phyloP scores from a whole-genome alignment of 2,888 invertebrate genomes.

The Stegana nigrithorax region DNA sequence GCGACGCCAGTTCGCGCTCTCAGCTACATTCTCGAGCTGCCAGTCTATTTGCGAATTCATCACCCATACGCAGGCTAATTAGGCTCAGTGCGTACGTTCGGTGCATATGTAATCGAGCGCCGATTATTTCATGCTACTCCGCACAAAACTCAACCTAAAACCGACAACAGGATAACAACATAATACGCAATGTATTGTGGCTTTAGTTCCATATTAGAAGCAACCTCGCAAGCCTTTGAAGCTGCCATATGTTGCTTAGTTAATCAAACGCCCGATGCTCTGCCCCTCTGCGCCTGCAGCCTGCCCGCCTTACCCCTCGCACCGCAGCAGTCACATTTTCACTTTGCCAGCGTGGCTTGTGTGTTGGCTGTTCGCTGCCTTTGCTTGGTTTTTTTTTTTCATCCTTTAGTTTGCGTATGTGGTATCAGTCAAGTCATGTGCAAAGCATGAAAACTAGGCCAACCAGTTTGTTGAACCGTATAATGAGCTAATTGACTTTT shows the following conservation, averaged over 20 bases:
- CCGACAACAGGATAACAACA: too few relatives aligned
- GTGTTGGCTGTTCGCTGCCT: neutral
- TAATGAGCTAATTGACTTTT: conserved; percentile 19
- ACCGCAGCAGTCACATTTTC: neutral
- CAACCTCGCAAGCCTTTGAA: too few relatives aligned
- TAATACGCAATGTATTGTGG: too few relatives aligned
- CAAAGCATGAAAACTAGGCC: conserved; percentile 5
- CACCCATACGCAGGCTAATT: conserved; percentile 8
- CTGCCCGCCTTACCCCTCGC: neutral
- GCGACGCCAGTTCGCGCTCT: neutral
- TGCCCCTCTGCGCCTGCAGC: neutral
- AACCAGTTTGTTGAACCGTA: conserved; percentile 10
- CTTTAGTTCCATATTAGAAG: too few relatives aligned
- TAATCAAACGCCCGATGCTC: neutral
- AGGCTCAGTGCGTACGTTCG: neutral
- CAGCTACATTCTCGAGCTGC: neutral
- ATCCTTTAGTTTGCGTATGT: neutral
- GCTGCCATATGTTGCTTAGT: neutral
- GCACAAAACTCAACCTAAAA: too few relatives aligned
- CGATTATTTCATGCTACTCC: neutral
- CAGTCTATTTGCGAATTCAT: neutral
- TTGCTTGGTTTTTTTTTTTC: neutral
- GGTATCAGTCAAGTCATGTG: conserved; percentile 1
- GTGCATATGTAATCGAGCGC: conserved; percentile 4
- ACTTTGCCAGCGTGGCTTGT: neutral